Evolutionary conservation across 2,888 invertebrate genomes (phyloP).

Genomic region (Abscondita cerata): DNA sequence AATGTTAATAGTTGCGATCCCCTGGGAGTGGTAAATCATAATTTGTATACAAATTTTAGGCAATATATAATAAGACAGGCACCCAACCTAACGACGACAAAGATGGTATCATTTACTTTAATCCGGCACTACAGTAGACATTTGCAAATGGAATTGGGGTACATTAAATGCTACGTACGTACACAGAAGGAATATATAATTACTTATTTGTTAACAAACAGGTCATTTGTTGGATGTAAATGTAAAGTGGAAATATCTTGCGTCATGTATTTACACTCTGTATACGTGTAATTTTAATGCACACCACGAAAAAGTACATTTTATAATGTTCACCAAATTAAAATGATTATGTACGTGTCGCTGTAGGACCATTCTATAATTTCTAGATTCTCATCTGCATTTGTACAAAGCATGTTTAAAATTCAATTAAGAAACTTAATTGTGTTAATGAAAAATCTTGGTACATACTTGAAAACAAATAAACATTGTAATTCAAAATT

Average conservation of each 20-base stretch:
- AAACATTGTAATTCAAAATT: no score
- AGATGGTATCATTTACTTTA: constrained; percentile 25
- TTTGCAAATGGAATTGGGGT: constrained; percentile 28
- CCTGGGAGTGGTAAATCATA: constrained; percentile 25
- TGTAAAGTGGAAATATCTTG: constrained; percentile 8
- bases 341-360: neutral
- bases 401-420: no score
- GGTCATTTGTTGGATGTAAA: constrained; percentile 17
- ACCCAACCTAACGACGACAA: constrained; percentile 18
- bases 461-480: no score
- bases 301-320: neutral
- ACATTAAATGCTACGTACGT: constrained; percentile 23
- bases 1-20: constrained; percentile 26
- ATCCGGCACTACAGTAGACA: constrained; percentile 27
- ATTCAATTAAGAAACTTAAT: no score
- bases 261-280: neutral
- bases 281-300: neutral
- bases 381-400: neutral
- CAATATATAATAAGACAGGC: constrained; percentile 23
- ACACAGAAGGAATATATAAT: constrained; percentile 28
- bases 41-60: constrained; percentile 29
- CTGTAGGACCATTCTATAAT: neutral
- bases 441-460: no score
- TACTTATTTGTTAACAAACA: constrained; percentile 26
- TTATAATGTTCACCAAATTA: neutral